Evolutionary conservation across 64 coral and sea anemone species (phyloP), one percentile per base, ranked within the genome.

Genomic region (Montipora foliosa): DNA sequence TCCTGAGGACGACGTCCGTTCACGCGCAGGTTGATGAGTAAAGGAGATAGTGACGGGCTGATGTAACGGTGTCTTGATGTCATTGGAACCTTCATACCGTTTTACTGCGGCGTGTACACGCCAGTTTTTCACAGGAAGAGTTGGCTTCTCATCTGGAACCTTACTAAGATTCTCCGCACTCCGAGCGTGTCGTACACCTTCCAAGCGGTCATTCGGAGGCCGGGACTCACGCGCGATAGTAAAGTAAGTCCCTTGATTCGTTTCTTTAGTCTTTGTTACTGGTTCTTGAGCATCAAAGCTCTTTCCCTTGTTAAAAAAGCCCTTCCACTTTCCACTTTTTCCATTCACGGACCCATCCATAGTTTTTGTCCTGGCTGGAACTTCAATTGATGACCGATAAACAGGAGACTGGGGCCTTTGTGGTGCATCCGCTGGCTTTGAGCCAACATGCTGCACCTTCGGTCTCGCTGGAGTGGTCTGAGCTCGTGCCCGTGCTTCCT

Each of bases 401-500:
- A 80, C 53, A 77, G 79, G 57, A 59, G 82, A n/a, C 82, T 86
- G 62, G 47, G 47, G 48, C 45, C 62, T 67, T 5, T 70, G 60
- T 12, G 82, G 66, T 1, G 44, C 45, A 12, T 70, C 16, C 45
- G 67, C 66, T 21, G 82, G 45, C 46, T 67, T 86, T 45, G 66
- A 67, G 37, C 82, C 44, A 2, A 70, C 37, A 48, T 51, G 19
- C 76, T 72, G 44, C 76, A 72, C 21, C 50, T 72, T 6, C 83
- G 93, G 75, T 84, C 78, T 44, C 77, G 96, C 20, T 6, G 96
- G 96, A 2, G 92, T 89, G 17, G 76, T 92, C 53, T 89, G 68
- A 5, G 90, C 93, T 37, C 96, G 96, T 45, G 92, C 83, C 2
- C 98, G 88, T 14, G 98, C 98, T 84, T 99, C 95, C 80, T 99